phyloP scores from a whole-genome alignment of 2,113 vertebrate species.

The Coptodon bakossiorum region DNA sequence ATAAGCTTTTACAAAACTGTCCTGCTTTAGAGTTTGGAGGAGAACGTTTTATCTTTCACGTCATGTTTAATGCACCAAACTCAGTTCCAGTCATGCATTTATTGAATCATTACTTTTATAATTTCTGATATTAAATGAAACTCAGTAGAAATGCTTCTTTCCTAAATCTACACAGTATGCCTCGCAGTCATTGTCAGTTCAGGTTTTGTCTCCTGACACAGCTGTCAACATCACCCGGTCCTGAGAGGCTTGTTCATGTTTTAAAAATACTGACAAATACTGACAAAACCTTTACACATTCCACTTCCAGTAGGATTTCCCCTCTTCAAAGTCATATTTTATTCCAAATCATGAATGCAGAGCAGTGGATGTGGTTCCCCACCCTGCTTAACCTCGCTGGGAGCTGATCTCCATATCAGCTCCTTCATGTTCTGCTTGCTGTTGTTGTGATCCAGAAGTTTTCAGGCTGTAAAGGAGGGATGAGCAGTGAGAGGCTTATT shows the following conservation, averaged over 20 bases:
- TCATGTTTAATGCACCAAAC: not conserved
- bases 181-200: not conserved
- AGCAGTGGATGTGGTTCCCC: not conserved
- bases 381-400: conserved; percentile 9
- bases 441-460: conserved; percentile 27
- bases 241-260: not conserved
- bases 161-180: not conserved
- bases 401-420: conserved; percentile 35
- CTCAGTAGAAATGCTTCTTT: not conserved
- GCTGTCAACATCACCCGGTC: not conserved
- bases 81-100: not conserved
- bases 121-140: not conserved
- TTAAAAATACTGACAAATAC: not conserved
- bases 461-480: conserved; percentile 5
- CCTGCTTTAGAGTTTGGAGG: not conserved
- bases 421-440: conserved; percentile 27
- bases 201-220: not conserved
- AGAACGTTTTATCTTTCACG: not conserved
- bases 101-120: not conserved
- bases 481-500: conserved; percentile 31
- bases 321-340: not conserved
- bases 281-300: not conserved
- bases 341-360: not conserved
- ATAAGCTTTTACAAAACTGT: not conserved
- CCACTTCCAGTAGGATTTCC: not conserved